phyloP scores from a whole-genome alignment of 2,888 invertebrate species.

The Pherbina coryleti region DNA sequence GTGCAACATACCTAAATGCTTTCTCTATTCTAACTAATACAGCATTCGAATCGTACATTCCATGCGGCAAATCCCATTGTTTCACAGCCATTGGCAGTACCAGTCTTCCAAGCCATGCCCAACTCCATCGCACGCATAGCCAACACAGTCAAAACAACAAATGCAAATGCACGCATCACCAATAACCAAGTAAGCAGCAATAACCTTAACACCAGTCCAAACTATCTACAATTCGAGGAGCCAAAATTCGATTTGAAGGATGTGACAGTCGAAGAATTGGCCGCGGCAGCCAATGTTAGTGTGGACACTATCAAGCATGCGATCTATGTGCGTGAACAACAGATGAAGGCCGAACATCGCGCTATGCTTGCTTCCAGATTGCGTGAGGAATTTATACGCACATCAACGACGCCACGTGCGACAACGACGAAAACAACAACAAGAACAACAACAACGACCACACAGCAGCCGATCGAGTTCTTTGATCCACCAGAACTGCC shows the following conservation, averaged over 20 bases:
- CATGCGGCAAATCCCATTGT: constrained; percentile 61
- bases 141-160: constrained; percentile 25
- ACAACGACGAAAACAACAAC: constrained; percentile 52
- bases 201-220: constrained; percentile 52
- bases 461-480: constrained; percentile 61
- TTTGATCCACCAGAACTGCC: constrained; percentile 42
- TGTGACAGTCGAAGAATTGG: constrained; percentile 71
- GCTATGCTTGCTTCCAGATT: constrained; percentile 61
- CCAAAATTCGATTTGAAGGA: constrained; percentile 64
- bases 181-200: constrained; percentile 46
- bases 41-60: constrained; percentile 63
- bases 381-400: constrained; percentile 67
- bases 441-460: constrained; percentile 56
- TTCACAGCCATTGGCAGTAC: constrained; percentile 64
- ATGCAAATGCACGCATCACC: constrained; percentile 13
- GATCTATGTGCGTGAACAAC: constrained; percentile 78
- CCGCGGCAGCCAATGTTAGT: constrained; percentile 82
- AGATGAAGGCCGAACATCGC: constrained; percentile 74
- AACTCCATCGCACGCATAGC: constrained; percentile 69
- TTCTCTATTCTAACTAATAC: background rate
- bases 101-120: constrained; percentile 72
- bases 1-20: too few relatives aligned
- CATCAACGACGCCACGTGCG: constrained; percentile 72
- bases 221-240: constrained; percentile 64
- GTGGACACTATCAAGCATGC: constrained; percentile 84